Evolutionary conservation across 2,888 invertebrate species (phyloP).

Genomic region (Nemotelus pantherinus): DNA sequence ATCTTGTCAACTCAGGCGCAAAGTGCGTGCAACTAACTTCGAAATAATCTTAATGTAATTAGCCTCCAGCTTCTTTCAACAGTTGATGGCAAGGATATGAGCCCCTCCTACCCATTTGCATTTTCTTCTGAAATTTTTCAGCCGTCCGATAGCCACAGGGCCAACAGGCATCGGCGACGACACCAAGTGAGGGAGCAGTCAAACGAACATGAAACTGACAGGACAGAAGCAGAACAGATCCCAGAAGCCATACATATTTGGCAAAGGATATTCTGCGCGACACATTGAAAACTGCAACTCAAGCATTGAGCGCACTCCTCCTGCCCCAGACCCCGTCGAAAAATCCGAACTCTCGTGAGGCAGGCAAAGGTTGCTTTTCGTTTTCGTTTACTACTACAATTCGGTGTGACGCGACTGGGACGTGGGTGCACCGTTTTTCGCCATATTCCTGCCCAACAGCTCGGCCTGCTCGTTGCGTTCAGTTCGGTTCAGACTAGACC

Average conservation of each 20-base stretch:
- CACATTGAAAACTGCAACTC: constrained; percentile 3
- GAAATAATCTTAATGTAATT: too few species aligned
- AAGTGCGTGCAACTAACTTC: too few species aligned
- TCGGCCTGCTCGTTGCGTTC: not conserved
- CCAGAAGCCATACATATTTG: constrained; percentile 1
- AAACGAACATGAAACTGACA: too few species aligned
- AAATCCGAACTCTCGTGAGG: constrained; percentile 34
- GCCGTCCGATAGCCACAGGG: too few species aligned
- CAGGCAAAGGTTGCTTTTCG: constrained; percentile 35
- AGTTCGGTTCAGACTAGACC: not conserved
- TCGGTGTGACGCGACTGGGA: not conserved
- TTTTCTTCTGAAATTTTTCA: too few species aligned
- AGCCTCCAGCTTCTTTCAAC: too few species aligned
- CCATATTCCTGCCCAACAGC: constrained; percentile 11
- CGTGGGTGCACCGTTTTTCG: constrained; percentile 22
- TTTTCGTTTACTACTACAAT: not conserved
- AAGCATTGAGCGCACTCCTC: constrained; percentile 13
- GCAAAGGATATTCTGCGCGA: constrained; percentile 26
- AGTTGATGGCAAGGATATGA: too few species aligned
- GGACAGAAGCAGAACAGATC: constrained; percentile 17
- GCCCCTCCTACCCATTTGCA: too few species aligned
- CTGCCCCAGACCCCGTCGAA: constrained; percentile 33
- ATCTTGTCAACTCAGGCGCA: too few species aligned
- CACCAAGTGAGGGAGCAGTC: too few species aligned
- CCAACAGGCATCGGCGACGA: too few species aligned